Evolutionary conservation across 2,888 invertebrate genomes (phyloP).

Genomic region (Chloroclystis v-ata): DNA sequence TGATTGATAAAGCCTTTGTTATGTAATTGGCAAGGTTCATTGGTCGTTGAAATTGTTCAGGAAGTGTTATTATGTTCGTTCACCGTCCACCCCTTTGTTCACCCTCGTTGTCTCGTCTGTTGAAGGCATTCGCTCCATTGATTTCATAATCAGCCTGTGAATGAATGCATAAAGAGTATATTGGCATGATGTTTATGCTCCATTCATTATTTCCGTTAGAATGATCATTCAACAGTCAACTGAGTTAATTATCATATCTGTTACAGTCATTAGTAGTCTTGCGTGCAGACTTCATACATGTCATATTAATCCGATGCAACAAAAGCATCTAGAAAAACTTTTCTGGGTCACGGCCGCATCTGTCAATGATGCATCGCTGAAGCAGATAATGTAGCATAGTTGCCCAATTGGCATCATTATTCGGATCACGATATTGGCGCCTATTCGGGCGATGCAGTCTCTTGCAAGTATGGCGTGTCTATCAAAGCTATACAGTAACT

Average conservation of each 20-base stretch:
- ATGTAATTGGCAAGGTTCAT: conserved; percentile 47
- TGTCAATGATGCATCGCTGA: conserved; percentile 36
- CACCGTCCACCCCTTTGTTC: conserved; percentile 50
- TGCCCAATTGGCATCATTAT: conserved; percentile 55
- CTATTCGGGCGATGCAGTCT: conserved; percentile 51
- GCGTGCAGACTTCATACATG: conserved; percentile 21
- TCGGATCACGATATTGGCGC: conserved; percentile 50
- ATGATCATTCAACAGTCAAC: conserved; percentile 35
- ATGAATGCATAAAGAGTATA: conserved; percentile 38
- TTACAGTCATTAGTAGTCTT: conserved; percentile 21
- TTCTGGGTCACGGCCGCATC: conserved; percentile 42
- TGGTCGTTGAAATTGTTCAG: conserved; percentile 44
- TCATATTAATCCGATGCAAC: conserved; percentile 7
- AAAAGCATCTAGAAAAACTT: conserved; percentile 16
- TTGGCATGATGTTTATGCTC: conserved; percentile 33
- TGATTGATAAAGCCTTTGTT: conserved; percentile 31
- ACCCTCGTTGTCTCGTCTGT: conserved; percentile 42
- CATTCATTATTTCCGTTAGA: conserved; percentile 36
- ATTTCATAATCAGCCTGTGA: conserved; percentile 45
- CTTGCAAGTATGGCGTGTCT: conserved; percentile 38
- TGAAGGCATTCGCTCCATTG: conserved; percentile 48
- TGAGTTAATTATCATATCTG: conserved; percentile 34
- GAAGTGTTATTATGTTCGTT: conserved; percentile 55
- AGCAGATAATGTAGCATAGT: conserved; percentile 36
- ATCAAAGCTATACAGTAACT: conserved; percentile 43